Evolutionary conservation across 1,140 invertebrate species (phyloP).

Genomic region (Aphelenchoides fujianensis): DNA sequence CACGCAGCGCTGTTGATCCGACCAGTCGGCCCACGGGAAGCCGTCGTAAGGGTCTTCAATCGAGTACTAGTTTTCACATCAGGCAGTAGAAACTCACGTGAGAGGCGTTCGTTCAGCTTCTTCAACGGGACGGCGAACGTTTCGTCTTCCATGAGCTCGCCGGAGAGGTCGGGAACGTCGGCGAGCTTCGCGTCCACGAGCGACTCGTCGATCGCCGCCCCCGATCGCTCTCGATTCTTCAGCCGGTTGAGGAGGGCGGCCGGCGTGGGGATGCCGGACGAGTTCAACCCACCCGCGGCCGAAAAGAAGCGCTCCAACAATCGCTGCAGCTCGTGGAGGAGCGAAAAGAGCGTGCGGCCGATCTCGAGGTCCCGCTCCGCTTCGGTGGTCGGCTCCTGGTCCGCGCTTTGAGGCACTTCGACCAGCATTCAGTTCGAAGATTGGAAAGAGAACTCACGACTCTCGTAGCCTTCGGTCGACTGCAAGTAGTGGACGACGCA

Average conservation of each 20-base stretch:
- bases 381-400: background rate
- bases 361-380: background rate
- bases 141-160: background rate
- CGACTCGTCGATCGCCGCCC: background rate
- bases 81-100: slow-evolving; percentile 21
- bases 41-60: background rate
- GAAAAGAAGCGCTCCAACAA: background rate
- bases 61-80: too few relatives aligned
- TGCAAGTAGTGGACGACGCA: slow-evolving; percentile 34
- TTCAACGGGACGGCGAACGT: background rate
- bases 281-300: background rate
- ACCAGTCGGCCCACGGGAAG: slow-evolving; percentile 24
- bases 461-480: slow-evolving; percentile 22
- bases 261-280: background rate
- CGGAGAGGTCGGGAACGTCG: slow-evolving; percentile 2
- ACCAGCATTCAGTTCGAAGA: background rate
- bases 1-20: slow-evolving; percentile 15
- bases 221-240: background rate
- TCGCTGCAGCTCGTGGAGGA: background rate
- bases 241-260: background rate
- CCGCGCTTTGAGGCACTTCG: background rate
- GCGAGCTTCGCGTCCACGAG: slow-evolving; percentile 6
- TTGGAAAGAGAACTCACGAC: too few relatives aligned
- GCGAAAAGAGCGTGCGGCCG: slow-evolving; percentile 8
- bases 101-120: slow-evolving; percentile 1